Evolutionary conservation across 1,140 invertebrate genomes (phyloP).

Genomic region (Drosophila serrata): DNA sequence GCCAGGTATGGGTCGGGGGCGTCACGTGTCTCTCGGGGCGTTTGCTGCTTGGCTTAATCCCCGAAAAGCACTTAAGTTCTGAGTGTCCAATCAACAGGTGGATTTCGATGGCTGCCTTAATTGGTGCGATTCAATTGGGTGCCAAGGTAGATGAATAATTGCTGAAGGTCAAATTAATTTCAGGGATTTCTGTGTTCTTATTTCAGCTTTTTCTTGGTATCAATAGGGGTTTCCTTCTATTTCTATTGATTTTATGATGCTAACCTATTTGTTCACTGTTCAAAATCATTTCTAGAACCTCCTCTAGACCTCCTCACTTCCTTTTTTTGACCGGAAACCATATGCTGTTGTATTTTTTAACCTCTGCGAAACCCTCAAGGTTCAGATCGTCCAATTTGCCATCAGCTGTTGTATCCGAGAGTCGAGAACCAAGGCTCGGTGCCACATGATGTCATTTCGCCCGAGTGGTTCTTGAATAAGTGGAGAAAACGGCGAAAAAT

Average conservation of each 20-base stretch:
- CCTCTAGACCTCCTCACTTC: neutral
- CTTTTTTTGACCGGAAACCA: slow-evolving; percentile 59
- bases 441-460: slow-evolving; percentile 84
- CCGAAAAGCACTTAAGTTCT: slow-evolving; percentile 64
- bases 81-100: slow-evolving; percentile 67
- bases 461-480: slow-evolving; percentile 62
- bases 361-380: slow-evolving; percentile 18
- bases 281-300: neutral
- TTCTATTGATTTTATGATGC: neutral
- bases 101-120: slow-evolving; percentile 41
- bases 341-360: slow-evolving; percentile 45
- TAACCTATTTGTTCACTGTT: too few species aligned
- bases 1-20: slow-evolving; percentile 17
- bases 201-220: neutral
- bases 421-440: slow-evolving; percentile 39
- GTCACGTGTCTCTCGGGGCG: slow-evolving; percentile 62
- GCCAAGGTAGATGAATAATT: neutral
- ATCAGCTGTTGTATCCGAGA: slow-evolving; percentile 63
- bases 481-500: slow-evolving; percentile 36
- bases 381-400: slow-evolving; percentile 66
- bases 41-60: slow-evolving; percentile 50
- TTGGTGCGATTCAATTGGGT: slow-evolving; percentile 35
- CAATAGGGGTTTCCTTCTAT: neutral
- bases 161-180: neutral
- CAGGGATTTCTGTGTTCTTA: neutral